These are phyloP conservation scores for Andrena praecox DNA, from an alignment of 2,888 invertebrate genomes.

Conservation along the genomic window DNA sequence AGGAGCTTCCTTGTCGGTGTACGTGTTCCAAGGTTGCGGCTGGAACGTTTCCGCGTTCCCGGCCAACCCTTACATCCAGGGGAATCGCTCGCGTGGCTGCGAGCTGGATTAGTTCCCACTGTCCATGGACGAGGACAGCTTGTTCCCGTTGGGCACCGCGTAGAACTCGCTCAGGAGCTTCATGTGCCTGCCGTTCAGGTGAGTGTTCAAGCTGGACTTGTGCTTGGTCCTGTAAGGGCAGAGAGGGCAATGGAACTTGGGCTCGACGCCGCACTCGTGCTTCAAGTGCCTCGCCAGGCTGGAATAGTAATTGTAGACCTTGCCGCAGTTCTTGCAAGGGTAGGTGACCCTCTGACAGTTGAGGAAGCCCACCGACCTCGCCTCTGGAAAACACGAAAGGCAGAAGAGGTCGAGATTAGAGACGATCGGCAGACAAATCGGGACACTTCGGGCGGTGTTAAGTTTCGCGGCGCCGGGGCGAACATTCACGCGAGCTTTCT, in stretches of 20 bases:
- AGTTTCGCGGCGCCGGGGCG: neutral
- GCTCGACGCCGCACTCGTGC: constrained; percentile 86
- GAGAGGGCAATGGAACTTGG: constrained; percentile 85
- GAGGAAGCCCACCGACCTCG: constrained; percentile 62
- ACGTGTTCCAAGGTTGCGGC: too few species aligned
- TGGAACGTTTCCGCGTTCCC: too few species aligned
- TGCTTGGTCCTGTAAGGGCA: constrained; percentile 84
- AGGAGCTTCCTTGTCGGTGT: too few species aligned
- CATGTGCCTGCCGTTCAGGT: constrained; percentile 82
- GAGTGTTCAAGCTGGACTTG: constrained; percentile 82
- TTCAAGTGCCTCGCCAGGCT: constrained; percentile 84
- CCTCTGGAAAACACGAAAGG: constrained; percentile 75
- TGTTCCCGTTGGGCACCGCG: constrained; percentile 72
- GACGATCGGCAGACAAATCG: constrained; percentile 4
- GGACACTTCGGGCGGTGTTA: constrained; percentile 28
- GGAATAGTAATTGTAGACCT: constrained; percentile 84
- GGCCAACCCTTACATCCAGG: too few species aligned
- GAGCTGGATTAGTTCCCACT: constrained; percentile 46
- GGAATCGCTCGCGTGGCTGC: neutral
- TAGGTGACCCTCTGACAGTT: constrained; percentile 77
- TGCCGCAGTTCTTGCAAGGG: constrained; percentile 85
- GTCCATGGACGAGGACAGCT: constrained; percentile 58
- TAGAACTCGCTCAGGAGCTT: constrained; percentile 77
- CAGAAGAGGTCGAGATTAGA: constrained; percentile 60
- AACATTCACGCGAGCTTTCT: neutral